These are phyloP conservation scores for Nasua narica DNA, from an alignment of 2,797 vertebrate species.

Conservation along the genomic window DNA sequence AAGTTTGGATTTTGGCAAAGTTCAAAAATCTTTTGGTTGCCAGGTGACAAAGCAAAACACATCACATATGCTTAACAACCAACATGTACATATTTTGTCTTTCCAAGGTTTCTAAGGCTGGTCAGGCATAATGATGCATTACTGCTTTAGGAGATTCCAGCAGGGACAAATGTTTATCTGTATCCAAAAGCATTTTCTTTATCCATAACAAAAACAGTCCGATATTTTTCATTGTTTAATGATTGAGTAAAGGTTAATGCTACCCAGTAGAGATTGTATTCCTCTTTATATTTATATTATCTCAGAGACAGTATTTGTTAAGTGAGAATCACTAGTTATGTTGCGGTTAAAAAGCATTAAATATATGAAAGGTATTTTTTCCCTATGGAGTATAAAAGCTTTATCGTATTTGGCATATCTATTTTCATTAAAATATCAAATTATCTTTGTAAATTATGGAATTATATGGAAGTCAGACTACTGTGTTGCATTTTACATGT, in stretches of 20 bases:
- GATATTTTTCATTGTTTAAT: constrained; percentile 80
- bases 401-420: background rate
- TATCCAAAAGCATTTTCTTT: constrained; percentile 83
- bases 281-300: background rate
- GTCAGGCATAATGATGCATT: constrained; percentile 88
- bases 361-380: background rate
- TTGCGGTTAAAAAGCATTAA: background rate
- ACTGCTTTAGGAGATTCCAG: constrained; percentile 83
- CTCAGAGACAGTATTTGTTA: constrained; percentile 2
- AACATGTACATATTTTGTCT: constrained; percentile 89
- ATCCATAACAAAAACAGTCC: constrained; percentile 82
- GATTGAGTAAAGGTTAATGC: constrained; percentile 76
- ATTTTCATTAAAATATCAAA: background rate
- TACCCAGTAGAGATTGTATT: constrained; percentile 34
- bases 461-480: background rate
- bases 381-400: background rate
- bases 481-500: background rate
- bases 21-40: constrained; percentile 83
- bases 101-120: constrained; percentile 87
- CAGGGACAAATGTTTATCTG: constrained; percentile 88
- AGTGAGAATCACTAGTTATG: constrained; percentile 5
- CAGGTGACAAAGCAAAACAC: constrained; percentile 87
- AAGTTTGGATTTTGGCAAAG: constrained; percentile 84
- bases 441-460: background rate
- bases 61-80: constrained; percentile 87